Percentiles rank a stretch among this genome's conserved stretches.
These are phyloP conservation scores for Enhydra lutris DNA, from an alignment of 2,113 vertebrate genomes.

Conservation along the genomic window DNA sequence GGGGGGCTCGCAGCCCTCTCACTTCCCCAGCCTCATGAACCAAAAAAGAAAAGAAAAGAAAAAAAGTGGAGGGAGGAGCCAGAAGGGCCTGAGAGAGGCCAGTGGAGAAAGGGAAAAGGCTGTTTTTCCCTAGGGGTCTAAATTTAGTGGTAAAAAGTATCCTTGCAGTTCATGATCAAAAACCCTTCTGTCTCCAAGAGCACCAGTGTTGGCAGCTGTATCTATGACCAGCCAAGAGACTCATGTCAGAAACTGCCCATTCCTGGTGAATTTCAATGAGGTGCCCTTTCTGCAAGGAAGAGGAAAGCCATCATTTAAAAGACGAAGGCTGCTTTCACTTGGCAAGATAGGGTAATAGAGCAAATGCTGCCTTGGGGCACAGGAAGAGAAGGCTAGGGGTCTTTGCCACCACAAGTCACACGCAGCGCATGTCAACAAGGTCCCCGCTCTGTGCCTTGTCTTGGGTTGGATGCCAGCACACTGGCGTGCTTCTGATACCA, in stretches of 20 bases:
- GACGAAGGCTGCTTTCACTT: not conserved
- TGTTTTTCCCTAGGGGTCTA: not conserved
- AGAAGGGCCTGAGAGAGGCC: not conserved
- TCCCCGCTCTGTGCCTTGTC: not conserved
- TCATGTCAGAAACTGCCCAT: slow-evolving; percentile 29
- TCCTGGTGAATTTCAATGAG: slow-evolving; percentile 63
- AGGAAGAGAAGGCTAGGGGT: not conserved
- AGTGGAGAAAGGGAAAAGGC: not conserved
- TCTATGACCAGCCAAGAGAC: not conserved
- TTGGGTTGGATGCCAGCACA: not conserved
- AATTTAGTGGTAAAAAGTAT: not conserved
- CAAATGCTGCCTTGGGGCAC: not conserved
- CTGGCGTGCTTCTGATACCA: not conserved
- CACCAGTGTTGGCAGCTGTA: not conserved
- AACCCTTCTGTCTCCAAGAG: not conserved
- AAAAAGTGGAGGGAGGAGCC: not conserved
- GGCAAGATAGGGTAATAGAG: not conserved
- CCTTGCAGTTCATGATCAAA: not conserved
- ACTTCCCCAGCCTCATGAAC: not conserved
- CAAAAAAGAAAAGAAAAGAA: not conserved
- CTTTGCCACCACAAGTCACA: not conserved
- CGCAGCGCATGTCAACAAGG: not conserved
- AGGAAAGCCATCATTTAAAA: slow-evolving; percentile 31
- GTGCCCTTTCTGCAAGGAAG: not conserved
- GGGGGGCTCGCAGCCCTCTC: not conserved